A percentile compares a stretch with the other conserved stretches of the same genome.
Evolutionary conservation across 2,888 invertebrate genomes (phyloP).

Genomic region (Chrysolina haemoptera): DNA sequence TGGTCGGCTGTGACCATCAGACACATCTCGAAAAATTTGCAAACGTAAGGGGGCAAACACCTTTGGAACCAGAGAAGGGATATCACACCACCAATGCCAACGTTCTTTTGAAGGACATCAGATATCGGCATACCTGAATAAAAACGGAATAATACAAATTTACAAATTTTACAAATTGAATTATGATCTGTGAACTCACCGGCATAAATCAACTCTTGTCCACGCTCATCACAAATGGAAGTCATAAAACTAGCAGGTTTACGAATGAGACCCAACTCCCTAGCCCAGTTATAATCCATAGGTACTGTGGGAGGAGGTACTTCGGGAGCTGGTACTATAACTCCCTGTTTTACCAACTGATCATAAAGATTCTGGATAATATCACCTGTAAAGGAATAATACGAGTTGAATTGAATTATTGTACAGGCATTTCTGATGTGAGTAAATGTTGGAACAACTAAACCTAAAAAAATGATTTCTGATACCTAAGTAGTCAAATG

Average conservation of each 20-base stretch:
- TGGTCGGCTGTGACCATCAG: conserved; percentile 99
- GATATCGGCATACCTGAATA: conserved; percentile 81
- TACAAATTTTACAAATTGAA: too few species aligned
- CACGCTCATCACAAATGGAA: conserved; percentile 98
- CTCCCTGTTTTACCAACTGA: conserved; percentile 84
- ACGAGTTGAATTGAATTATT: background rate
- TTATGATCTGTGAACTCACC: conserved; percentile 77
- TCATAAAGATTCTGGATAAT: conserved; percentile 83
- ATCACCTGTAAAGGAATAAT: conserved; percentile 74
- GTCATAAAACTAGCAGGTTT: conserved; percentile 99
- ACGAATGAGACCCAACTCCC: conserved; percentile 96
- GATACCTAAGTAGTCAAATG: conserved; percentile 83
- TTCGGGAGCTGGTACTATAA: conserved; percentile 90
- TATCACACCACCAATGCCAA: conserved; percentile 98
- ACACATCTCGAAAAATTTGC: conserved; percentile 99
- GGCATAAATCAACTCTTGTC: conserved; percentile 96
- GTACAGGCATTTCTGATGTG: background rate
- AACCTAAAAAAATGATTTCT: background rate
- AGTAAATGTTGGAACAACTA: background rate
- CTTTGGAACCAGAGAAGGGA: conserved; percentile 99
- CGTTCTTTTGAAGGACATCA: conserved; percentile 91
- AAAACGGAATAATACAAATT: background rate
- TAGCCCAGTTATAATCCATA: conserved; percentile 99
- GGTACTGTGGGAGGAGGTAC: conserved; percentile 99
- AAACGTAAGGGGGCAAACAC: conserved; percentile 92